A percentile compares a stretch with the other conserved stretches of the same genome.
Evolutionary conservation across 2,113 vertebrate species (phyloP).

Genomic region (Myanophis thanlyinensis): DNA sequence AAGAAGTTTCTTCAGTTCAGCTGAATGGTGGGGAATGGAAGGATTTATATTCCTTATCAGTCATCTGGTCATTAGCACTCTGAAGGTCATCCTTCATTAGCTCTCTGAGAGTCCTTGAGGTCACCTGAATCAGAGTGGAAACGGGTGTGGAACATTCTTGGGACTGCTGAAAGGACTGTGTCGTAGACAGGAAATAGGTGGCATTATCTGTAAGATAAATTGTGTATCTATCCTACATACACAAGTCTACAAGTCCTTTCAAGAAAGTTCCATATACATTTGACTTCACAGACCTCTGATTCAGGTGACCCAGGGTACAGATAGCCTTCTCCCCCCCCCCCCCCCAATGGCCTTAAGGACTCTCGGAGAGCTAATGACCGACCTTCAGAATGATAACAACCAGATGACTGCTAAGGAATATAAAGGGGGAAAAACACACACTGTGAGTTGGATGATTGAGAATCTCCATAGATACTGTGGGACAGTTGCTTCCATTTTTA

Average conservation of each 20-base stretch:
- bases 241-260: neutral
- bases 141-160: neutral
- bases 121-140: neutral
- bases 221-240: neutral
- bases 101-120: neutral
- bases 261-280: neutral
- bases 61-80: neutral
- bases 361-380: neutral
- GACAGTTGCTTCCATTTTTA: neutral
- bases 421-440: neutral
- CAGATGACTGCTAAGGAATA: neutral
- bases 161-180: neutral
- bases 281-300: neutral
- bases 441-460: neutral
- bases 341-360: neutral
- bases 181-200: neutral
- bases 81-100: neutral
- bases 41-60: neutral
- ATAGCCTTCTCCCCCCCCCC: too few species aligned
- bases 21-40: neutral
- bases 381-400: neutral
- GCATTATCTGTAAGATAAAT: neutral
- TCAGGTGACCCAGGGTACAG: neutral
- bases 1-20: neutral
- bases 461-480: neutral